phyloP scores from a whole-genome alignment of 2,797 vertebrate species.

The Cetoscarus ocellatus region DNA sequence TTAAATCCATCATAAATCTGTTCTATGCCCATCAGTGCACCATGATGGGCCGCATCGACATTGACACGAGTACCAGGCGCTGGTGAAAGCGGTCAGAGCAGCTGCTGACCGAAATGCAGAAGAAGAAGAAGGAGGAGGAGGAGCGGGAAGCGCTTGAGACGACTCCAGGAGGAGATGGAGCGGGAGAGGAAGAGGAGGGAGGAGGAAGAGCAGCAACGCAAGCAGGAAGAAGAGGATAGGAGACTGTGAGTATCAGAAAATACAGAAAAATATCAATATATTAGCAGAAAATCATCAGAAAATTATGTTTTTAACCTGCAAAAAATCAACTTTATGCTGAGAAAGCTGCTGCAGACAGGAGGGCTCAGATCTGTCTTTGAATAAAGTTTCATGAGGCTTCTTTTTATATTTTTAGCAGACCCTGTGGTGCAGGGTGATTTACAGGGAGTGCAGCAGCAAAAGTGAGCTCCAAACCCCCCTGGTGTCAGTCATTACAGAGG shows the following conservation, averaged over 20 bases:
- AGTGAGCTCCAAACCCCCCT: not conserved
- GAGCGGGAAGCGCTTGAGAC: slow-evolving; percentile 91
- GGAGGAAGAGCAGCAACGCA: slow-evolving; percentile 88
- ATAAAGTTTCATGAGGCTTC: slow-evolving; percentile 6
- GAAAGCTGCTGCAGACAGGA: slow-evolving; percentile 8
- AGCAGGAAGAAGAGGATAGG: slow-evolving; percentile 92
- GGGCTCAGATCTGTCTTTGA: slow-evolving; percentile 20
- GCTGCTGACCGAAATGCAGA: slow-evolving; percentile 91
- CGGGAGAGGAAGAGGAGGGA: slow-evolving; percentile 90
- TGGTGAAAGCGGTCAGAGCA: slow-evolving; percentile 92
- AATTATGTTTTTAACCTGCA: not conserved
- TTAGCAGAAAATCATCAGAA: no score
- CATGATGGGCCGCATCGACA: slow-evolving; percentile 90
- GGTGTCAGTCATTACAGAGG: not conserved
- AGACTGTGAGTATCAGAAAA: slow-evolving; percentile 85
- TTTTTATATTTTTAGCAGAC: slow-evolving; percentile 2
- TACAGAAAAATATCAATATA: not conserved
- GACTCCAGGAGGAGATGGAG: slow-evolving; percentile 97
- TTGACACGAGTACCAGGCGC: slow-evolving; percentile 89
- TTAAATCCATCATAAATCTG: not conserved
- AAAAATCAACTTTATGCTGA: not conserved
- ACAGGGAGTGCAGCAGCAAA: not conserved
- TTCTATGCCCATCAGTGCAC: slow-evolving; percentile 77
- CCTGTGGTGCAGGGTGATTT: not conserved
- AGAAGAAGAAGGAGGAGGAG: slow-evolving; percentile 95